Evolutionary conservation across 2,113 vertebrate genomes (phyloP).

Genomic region (Numenius arquata): DNA sequence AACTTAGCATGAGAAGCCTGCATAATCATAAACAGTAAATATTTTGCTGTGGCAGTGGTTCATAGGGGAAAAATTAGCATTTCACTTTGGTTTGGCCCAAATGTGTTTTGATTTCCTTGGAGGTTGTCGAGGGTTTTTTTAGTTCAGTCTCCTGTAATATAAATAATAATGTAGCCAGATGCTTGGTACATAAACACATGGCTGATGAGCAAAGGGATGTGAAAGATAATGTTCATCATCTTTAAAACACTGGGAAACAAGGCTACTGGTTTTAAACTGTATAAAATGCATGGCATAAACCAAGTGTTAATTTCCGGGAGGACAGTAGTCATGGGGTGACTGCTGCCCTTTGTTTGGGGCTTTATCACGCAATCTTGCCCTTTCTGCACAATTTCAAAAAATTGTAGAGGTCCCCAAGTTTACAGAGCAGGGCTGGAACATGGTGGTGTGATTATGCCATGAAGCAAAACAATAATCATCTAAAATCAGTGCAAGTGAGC

Average conservation of each 20-base stretch:
- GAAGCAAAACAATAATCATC: background rate
- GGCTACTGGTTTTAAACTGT: background rate
- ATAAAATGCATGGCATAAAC: background rate
- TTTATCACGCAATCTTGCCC: background rate
- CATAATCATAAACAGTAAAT: slow-evolving; percentile 43
- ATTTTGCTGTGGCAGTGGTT: slow-evolving; percentile 11
- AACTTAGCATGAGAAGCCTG: slow-evolving; percentile 31
- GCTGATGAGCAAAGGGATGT: slow-evolving; percentile 54
- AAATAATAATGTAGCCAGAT: slow-evolving; percentile 61
- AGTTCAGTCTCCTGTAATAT: slow-evolving; percentile 30
- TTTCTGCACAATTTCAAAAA: background rate
- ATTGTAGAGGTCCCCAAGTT: background rate
- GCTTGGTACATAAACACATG: slow-evolving; percentile 55
- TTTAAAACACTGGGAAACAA: slow-evolving; percentile 15
- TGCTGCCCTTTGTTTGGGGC: rapidly evolving
- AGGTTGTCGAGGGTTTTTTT: slow-evolving; percentile 19
- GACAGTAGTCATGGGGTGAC: background rate
- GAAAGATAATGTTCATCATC: slow-evolving; percentile 50
- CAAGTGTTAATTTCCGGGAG: background rate
- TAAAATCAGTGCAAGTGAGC: background rate
- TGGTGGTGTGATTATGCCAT: background rate
- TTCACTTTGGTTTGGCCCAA: slow-evolving; percentile 34
- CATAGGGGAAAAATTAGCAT: slow-evolving; percentile 47
- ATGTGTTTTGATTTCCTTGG: slow-evolving; percentile 63
- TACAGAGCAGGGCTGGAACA: background rate